Percentiles rank a stretch among this genome's conserved stretches.
phyloP scores from a whole-genome alignment of 2,888 invertebrate genomes.

The Ormyrus nitidulus region DNA sequence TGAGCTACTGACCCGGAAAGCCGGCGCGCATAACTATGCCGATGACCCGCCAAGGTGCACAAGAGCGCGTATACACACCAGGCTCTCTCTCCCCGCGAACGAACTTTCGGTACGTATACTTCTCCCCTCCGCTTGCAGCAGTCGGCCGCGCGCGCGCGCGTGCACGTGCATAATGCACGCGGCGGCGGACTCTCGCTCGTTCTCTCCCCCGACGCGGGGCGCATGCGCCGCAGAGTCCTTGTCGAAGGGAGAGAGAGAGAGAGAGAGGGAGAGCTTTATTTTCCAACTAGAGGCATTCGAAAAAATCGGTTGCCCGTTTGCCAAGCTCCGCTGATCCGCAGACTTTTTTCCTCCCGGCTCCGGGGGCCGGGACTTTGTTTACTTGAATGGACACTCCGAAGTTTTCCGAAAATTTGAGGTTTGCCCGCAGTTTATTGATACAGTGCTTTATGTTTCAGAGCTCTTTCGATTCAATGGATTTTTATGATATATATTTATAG shows the following conservation, averaged over 20 bases:
- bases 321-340: background rate
- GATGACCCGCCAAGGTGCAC: constrained; percentile 19
- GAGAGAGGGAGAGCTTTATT: background rate
- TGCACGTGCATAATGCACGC: constrained; percentile 41
- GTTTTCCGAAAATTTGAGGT: too few species aligned
- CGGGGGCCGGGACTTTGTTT: too few species aligned
- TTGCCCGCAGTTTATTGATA: too few species aligned
- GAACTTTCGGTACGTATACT: background rate
- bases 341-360: too few species aligned
- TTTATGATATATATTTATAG: too few species aligned
- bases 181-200: background rate
- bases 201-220: background rate
- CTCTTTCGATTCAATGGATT: too few species aligned
- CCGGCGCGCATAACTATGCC: constrained; percentile 18
- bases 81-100: background rate
- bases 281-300: background rate
- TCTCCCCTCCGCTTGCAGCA: background rate
- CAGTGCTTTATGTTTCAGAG: too few species aligned
- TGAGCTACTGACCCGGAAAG: constrained; percentile 39
- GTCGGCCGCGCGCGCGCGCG: background rate
- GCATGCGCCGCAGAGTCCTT: too few species aligned
- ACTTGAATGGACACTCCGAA: too few species aligned
- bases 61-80: background rate
- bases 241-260: background rate
- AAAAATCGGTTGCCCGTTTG: constrained; percentile 21